Conservation (phyloP, 1,140 invertebrate species). For the Drosophila navojoa region DNA sequence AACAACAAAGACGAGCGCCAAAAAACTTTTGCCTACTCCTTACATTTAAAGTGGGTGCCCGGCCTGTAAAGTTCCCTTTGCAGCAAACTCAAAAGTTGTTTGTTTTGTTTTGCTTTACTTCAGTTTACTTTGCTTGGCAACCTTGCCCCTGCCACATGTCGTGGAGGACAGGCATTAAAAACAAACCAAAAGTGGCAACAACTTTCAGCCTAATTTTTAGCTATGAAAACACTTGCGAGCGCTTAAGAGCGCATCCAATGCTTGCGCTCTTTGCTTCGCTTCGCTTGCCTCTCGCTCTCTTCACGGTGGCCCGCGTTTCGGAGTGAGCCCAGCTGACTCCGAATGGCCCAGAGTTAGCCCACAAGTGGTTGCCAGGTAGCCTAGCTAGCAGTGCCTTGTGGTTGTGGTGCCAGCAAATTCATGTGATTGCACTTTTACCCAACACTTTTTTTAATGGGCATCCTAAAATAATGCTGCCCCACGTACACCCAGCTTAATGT, state of each 20-base stretch:
- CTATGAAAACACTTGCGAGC: constrained; percentile 26
- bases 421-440: constrained; percentile 13
- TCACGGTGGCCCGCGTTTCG: constrained; percentile 11
- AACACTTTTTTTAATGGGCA: constrained; percentile 21
- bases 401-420: constrained; percentile 6
- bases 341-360: constrained; percentile 51
- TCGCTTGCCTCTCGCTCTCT: neutral
- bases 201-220: constrained; percentile 36
- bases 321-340: constrained; percentile 57
- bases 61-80: constrained; percentile 21
- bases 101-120: constrained; percentile 32
- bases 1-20: constrained; percentile 37
- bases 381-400: neutral
- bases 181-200: constrained; percentile 41
- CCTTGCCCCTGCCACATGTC: neutral
- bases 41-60: constrained; percentile 13
- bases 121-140: neutral
- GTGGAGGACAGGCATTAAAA: constrained; percentile 20
- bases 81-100: constrained; percentile 47
- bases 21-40: constrained; percentile 26
- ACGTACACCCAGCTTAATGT: neutral
- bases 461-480: constrained; percentile 6
- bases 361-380: constrained; percentile 68
- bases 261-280: neutral
- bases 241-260: constrained; percentile 10